Percentiles rank a stretch among this genome's conserved stretches.
These are phyloP conservation scores for Ooceraea biroi DNA, from an alignment of 1,140 invertebrate genomes.

Conservation along the genomic window DNA sequence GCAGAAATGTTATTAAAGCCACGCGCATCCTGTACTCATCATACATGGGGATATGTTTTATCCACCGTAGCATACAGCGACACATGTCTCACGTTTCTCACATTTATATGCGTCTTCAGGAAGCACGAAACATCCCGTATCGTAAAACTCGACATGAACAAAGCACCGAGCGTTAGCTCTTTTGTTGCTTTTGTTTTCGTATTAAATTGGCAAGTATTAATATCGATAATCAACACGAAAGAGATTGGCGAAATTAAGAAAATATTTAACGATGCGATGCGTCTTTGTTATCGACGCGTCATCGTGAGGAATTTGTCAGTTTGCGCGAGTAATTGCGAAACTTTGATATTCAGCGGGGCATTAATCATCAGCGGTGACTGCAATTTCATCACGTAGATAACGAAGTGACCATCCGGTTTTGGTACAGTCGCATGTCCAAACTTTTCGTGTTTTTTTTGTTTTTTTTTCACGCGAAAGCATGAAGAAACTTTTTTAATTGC, in stretches of 20 bases:
- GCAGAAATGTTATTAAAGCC: conserved; percentile 49
- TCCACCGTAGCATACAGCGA: not conserved
- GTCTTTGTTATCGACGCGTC: conserved; percentile 42
- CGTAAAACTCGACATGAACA: not conserved
- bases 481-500: conserved; percentile 52
- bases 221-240: not conserved
- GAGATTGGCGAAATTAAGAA: conserved; percentile 45
- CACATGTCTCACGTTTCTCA: conserved; percentile 34
- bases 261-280: conserved; percentile 45
- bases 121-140: conserved; percentile 2
- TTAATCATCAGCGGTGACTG: conserved; percentile 55
- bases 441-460: not conserved
- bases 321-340: conserved; percentile 61
- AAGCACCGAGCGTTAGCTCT: not conserved
- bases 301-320: conserved; percentile 58
- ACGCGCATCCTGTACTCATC: conserved; percentile 26
- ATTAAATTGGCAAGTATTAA: not conserved
- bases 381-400: conserved; percentile 60
- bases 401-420: conserved; percentile 47
- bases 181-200: not conserved
- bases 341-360: conserved; percentile 59
- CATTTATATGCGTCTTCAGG: conserved; percentile 41
- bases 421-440: conserved; percentile 9
- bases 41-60: not conserved
- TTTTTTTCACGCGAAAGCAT: not conserved